Percentiles rank a stretch among this genome's conserved stretches.
Conservation (phyloP, 2,888 invertebrate species). For the Girardia tigrina region DNA sequence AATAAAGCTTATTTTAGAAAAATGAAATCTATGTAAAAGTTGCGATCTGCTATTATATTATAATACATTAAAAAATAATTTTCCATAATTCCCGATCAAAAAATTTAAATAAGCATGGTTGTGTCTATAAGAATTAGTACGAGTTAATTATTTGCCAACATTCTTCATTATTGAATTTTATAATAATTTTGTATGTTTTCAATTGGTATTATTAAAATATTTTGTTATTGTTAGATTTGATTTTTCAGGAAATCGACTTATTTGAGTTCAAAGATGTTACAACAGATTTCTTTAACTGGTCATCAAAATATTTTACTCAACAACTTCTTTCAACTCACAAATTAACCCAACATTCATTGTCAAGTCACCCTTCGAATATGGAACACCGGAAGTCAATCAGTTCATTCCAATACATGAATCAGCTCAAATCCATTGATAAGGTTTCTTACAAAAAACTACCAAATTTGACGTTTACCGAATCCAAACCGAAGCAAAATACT, state of each 20-base stretch:
- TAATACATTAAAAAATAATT: no score
- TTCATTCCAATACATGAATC: background rate
- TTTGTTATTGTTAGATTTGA: no score
- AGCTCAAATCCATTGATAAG: background rate
- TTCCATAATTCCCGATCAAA: no score
- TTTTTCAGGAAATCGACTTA: background rate
- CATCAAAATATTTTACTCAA: background rate
- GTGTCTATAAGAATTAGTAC: no score
- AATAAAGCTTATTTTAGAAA: no score
- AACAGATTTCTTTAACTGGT: background rate
- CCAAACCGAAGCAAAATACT: background rate
- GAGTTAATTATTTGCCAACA: no score
- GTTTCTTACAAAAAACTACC: background rate
- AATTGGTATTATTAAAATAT: no score
- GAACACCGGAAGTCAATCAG: background rate
- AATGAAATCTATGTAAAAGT: no score
- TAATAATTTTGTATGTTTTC: no score
- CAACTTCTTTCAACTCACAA: background rate
- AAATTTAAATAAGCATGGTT: no score
- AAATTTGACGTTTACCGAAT: background rate
- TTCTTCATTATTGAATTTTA: no score
- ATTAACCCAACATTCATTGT: background rate
- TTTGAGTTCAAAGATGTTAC: background rate
- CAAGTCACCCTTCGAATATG: background rate
- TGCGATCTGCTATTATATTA: no score